phyloP scores from a whole-genome alignment of 2,888 invertebrate species.

The Onthophagus sagittarius region DNA sequence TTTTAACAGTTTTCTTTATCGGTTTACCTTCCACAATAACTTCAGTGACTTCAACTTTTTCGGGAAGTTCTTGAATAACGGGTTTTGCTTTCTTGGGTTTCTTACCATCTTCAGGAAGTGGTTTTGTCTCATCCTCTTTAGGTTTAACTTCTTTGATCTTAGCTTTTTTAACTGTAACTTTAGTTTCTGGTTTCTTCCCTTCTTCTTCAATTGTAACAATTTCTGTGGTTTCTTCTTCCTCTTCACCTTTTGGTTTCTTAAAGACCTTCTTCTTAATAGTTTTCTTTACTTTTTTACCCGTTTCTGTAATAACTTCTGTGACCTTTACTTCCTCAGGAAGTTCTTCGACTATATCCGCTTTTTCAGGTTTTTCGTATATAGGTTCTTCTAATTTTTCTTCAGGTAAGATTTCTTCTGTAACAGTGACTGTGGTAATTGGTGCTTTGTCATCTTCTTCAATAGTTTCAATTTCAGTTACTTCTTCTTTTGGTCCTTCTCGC shows the following conservation, averaged over 20 bases:
- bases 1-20: constrained; percentile 39
- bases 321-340: constrained; percentile 36
- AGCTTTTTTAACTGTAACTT: constrained; percentile 30
- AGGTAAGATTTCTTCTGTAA: constrained; percentile 28
- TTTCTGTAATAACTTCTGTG: constrained; percentile 29
- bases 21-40: constrained; percentile 34
- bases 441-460: constrained; percentile 42
- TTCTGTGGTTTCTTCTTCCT: constrained; percentile 38
- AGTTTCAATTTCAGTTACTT: constrained; percentile 47
- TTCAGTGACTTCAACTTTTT: constrained; percentile 34
- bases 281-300: constrained; percentile 36
- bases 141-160: constrained; percentile 15
- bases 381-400: constrained; percentile 28
- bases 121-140: constrained; percentile 18
- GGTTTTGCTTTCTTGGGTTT: constrained; percentile 21
- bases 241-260: constrained; percentile 37
- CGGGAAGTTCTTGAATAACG: constrained; percentile 31
- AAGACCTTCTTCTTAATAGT: constrained; percentile 27
- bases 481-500: constrained; percentile 38
- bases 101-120: not conserved
- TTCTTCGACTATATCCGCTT: constrained; percentile 35
- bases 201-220: constrained; percentile 39
- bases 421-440: constrained; percentile 34
- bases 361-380: constrained; percentile 27
- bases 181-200: constrained; percentile 37